Conservation (phyloP, 2,888 invertebrate species). For the Epiblema foenella region DNA sequence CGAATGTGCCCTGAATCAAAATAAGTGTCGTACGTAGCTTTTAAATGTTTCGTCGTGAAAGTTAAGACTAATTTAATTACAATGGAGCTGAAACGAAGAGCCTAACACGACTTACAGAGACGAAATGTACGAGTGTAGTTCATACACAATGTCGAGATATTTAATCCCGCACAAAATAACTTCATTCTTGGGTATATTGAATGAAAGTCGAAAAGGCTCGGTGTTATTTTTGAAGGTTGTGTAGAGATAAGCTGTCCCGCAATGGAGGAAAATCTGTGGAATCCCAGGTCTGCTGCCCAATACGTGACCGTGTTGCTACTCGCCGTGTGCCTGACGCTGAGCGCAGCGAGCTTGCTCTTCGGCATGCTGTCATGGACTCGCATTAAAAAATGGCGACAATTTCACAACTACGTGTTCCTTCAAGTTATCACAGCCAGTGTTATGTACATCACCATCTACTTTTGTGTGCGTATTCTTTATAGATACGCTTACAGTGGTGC, state of each 20-base stretch:
- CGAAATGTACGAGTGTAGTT: slow-evolving; percentile 1
- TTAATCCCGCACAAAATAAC: neutral
- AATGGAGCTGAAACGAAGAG: slow-evolving; percentile 10
- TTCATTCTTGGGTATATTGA: neutral
- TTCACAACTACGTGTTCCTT: slow-evolving; percentile 18
- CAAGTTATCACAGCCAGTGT: slow-evolving; percentile 3
- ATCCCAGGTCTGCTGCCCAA: neutral
- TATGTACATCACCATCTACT: neutral
- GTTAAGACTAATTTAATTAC: slow-evolving; percentile 7
- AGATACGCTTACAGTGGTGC: neutral
- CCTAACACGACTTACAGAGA: neutral
- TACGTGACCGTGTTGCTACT: slow-evolving; percentile 3
- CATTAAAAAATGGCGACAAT: slow-evolving; percentile 12
- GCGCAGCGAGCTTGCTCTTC: slow-evolving; percentile 5
- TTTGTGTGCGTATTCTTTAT: slow-evolving; percentile 15
- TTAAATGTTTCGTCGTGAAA: slow-evolving; percentile 5
- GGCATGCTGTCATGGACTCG: slow-evolving; percentile 2
- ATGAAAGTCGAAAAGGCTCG: neutral
- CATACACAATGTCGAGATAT: slow-evolving; percentile 4
- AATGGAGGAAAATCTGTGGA: neutral
- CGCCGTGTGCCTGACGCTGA: neutral
- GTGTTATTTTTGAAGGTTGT: neutral
- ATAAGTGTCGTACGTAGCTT: slow-evolving; percentile 18
- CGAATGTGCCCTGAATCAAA: slow-evolving; percentile 14
- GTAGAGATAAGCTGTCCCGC: neutral